phyloP scores from a whole-genome alignment of 2,113 vertebrate species.

The Numenius arquata region DNA sequence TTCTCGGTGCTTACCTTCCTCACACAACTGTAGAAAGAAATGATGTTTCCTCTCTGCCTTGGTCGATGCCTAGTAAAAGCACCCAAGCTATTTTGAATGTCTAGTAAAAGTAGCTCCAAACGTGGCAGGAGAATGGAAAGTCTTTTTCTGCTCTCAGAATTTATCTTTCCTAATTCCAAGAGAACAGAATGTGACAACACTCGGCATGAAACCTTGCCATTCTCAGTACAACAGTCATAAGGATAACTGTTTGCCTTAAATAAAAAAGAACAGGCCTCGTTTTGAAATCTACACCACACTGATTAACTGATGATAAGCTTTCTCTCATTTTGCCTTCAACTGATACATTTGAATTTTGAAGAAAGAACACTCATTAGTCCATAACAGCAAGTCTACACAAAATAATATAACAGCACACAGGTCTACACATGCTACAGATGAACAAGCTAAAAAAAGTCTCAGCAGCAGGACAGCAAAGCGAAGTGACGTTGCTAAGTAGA shows the following conservation, averaged over 20 bases:
- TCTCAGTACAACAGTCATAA: neutral
- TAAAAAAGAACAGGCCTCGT: neutral
- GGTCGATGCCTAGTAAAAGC: neutral
- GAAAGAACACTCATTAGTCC: neutral
- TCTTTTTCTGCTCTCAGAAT: neutral
- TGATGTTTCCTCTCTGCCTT: neutral
- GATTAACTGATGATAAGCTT: neutral
- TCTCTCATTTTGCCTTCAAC: neutral
- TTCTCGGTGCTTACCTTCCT: neutral
- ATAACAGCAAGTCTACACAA: neutral
- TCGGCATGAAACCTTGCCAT: neutral
- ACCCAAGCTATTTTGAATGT: too few species aligned
- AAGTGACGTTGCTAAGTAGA: neutral
- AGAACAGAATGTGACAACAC: neutral
- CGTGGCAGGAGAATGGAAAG: neutral
- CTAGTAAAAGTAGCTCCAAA: neutral
- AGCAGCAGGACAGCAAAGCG: neutral
- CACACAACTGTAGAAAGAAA: neutral
- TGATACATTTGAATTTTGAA: neutral
- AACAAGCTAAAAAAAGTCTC: neutral
- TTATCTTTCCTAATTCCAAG: neutral
- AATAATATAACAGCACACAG: neutral
- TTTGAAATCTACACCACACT: neutral
- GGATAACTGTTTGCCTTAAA: neutral
- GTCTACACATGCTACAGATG: neutral